A percentile compares a stretch with the other conserved stretches of the same genome.
Conservation (phyloP, 1,140 invertebrate genomes). For the Drosophila setifemur region DNA sequence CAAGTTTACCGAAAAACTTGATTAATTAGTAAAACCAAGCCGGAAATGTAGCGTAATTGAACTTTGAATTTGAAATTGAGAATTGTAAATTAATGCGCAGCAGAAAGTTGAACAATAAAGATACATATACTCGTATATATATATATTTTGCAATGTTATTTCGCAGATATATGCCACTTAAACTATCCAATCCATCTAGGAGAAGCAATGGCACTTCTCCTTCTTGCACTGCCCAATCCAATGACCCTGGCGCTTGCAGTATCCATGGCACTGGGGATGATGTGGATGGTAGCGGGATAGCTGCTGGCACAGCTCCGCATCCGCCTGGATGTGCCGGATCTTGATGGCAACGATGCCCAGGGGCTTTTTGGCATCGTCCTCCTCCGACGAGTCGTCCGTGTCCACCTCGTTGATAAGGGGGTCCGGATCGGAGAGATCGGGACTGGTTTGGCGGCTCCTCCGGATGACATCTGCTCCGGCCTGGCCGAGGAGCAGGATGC, state of each 20-base stretch:
- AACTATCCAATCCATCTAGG: too few species aligned
- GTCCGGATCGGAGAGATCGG: neutral
- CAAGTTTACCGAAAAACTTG: neutral
- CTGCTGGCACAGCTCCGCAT: conserved; percentile 56
- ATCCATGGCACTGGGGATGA: conserved; percentile 67
- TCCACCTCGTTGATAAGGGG: neutral
- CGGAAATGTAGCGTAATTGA: neutral
- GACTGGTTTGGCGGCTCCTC: neutral
- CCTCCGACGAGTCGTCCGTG: neutral
- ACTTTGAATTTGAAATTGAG: too few species aligned
- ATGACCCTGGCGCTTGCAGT: conserved; percentile 69
- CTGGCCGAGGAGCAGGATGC: neutral
- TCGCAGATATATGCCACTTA: too few species aligned
- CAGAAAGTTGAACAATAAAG: too few species aligned
- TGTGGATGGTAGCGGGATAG: conserved; percentile 63
- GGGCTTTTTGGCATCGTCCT: neutral
- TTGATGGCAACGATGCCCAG: conserved; percentile 60
- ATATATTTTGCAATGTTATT: neutral
- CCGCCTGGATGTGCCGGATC: conserved; percentile 60
- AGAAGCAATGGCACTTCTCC: conserved; percentile 70
- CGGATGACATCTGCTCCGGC: neutral
- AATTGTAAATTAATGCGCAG: too few species aligned
- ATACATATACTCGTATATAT: too few species aligned
- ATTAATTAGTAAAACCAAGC: neutral
- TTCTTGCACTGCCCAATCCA: conserved; percentile 76